phyloP scores from a whole-genome alignment of 2,797 vertebrate genomes.

The Corythornis leucogaster region DNA sequence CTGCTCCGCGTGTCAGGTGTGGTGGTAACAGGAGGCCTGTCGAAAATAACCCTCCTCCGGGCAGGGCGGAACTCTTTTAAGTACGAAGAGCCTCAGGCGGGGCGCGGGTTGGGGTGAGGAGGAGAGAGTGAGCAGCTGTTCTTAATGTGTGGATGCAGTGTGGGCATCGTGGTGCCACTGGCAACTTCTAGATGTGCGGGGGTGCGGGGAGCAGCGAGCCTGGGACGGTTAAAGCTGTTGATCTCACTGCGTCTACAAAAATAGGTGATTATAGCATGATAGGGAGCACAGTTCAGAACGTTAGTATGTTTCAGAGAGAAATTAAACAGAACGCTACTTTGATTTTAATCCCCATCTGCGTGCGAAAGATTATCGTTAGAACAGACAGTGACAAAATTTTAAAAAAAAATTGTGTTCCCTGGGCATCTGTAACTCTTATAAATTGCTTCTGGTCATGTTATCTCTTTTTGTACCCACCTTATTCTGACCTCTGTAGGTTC shows the following conservation, averaged over 20 bases:
- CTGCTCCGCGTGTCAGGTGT: not conserved
- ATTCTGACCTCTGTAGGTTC: not conserved
- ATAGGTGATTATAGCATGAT: fast-evolving
- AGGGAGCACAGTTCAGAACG: not conserved
- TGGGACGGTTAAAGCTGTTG: not conserved
- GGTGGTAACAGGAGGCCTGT: not conserved
- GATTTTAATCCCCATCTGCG: fast-evolving
- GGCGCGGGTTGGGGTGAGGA: not conserved
- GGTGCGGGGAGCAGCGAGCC: not conserved
- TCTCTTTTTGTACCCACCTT: not conserved
- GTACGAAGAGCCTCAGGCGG: not conserved
- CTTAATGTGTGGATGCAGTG: not conserved
- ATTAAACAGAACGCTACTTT: fast-evolving
- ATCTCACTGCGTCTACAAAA: not conserved
- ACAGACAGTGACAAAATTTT: not conserved
- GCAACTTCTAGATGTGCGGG: not conserved
- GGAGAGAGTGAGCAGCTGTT: not conserved
- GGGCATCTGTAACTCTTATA: not conserved
- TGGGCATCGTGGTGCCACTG: fast-evolving
- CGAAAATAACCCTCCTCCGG: not conserved
- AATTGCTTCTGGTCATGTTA: not conserved
- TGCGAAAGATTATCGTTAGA: not conserved
- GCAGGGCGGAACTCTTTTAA: not conserved
- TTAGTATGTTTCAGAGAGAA: not conserved
- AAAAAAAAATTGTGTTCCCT: not conserved